These are phyloP conservation scores for Antheraea pernyi DNA, from an alignment of 1,140 invertebrate species.

Conservation along the genomic window DNA sequence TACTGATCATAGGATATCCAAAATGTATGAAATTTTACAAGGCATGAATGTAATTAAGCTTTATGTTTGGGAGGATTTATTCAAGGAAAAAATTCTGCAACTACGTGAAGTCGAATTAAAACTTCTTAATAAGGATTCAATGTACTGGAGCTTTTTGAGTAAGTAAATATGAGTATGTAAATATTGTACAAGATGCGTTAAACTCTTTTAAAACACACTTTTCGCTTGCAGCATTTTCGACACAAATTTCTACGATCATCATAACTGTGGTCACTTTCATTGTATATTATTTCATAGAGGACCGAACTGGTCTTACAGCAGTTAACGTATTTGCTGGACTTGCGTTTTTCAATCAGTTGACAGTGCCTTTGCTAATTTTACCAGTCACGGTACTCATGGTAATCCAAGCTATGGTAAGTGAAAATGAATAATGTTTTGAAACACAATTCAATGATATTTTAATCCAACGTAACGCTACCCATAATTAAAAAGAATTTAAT, in stretches of 20 bases:
- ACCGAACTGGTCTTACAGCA: constrained; percentile 80
- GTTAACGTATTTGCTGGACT: constrained; percentile 87
- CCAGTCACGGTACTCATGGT: constrained; percentile 89
- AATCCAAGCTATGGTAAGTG: constrained; percentile 85
- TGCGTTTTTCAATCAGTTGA: constrained; percentile 89
- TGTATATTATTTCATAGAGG: constrained; percentile 81
- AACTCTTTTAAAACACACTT: constrained; percentile 18
- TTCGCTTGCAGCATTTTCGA: constrained; percentile 83
- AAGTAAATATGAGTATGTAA: constrained; percentile 46
- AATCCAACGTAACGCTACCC: constrained; percentile 43
- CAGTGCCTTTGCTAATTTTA: constrained; percentile 88
- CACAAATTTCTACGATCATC: constrained; percentile 86
- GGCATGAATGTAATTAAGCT: constrained; percentile 91
- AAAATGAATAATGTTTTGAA: constrained; percentile 21
- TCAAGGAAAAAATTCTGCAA: constrained; percentile 83
- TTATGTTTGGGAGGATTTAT: constrained; percentile 90
- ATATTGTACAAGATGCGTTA: not conserved
- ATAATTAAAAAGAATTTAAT: constrained; percentile 45
- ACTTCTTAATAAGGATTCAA: constrained; percentile 85
- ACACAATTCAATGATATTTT: not conserved
- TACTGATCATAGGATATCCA: constrained; percentile 87
- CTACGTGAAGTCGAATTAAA: constrained; percentile 86
- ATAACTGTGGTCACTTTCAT: constrained; percentile 87
- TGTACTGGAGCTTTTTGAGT: constrained; percentile 89
- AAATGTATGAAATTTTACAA: constrained; percentile 89